Evolutionary conservation across 2,888 invertebrate species (phyloP).

Genomic region (Ctenicera cuprea): DNA sequence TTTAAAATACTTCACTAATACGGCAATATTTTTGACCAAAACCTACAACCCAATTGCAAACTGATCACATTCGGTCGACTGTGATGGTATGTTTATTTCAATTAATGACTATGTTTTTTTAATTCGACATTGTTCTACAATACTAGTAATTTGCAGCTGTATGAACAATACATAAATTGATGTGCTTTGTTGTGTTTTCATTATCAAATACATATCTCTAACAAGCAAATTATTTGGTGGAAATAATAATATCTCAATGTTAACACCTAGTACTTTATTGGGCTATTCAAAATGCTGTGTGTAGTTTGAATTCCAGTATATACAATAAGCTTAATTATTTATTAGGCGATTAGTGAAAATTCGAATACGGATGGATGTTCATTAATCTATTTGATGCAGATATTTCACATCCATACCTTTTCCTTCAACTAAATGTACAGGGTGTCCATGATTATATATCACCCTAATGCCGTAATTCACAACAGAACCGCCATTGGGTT

Average conservation of each 20-base stretch:
- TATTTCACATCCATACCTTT: background rate
- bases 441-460: constrained; percentile 15
- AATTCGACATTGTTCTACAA: no score
- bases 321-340: constrained; percentile 18
- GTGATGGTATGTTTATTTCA: no score
- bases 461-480: background rate
- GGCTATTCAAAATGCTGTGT: background rate
- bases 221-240: background rate
- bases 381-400: constrained; percentile 12
- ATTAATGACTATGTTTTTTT: no score
- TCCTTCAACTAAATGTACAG: background rate
- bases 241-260: background rate
- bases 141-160: no score
- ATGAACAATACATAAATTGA: background rate
- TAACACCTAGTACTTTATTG: background rate
- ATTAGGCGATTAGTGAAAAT: constrained; percentile 26
- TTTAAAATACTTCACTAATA: no score
- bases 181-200: background rate
- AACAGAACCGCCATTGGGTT: no score
- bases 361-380: background rate
- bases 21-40: no score
- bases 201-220: background rate
- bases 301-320: constrained; percentile 13
- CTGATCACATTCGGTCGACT: no score
- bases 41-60: no score